Evolutionary conservation across 2,113 vertebrate species (phyloP).

Genomic region (Oriolus oriolus): DNA sequence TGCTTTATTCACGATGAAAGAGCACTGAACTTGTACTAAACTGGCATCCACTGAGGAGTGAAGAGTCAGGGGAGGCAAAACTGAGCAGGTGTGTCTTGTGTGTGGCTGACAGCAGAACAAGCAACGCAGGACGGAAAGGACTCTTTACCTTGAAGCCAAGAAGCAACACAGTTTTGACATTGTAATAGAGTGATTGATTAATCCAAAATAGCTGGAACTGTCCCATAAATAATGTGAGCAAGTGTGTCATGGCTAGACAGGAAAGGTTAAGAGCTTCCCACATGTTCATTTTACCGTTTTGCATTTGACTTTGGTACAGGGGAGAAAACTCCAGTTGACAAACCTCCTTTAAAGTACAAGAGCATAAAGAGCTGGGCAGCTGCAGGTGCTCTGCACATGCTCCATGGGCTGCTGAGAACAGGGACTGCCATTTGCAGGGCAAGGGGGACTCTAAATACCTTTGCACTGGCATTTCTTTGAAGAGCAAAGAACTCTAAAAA

Average conservation of each 20-base stretch:
- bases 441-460: not conserved
- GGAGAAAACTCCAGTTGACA: conserved; percentile 31
- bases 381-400: not conserved
- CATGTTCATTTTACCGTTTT: conserved; percentile 20
- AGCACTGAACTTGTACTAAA: not conserved
- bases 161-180: conserved; percentile 48
- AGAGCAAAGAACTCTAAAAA: not conserved
- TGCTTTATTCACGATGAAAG: not conserved
- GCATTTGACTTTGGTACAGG: conserved; percentile 40
- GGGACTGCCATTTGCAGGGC: not conserved
- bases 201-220: conserved; percentile 60
- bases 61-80: not conserved
- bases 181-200: conserved; percentile 66
- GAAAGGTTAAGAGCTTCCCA: conserved; percentile 66
- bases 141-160: conserved; percentile 13
- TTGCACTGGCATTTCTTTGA: not conserved
- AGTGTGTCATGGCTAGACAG: conserved; percentile 52
- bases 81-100: not conserved
- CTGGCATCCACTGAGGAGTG: not conserved
- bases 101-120: not conserved
- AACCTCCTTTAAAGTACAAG: not conserved
- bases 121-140: not conserved
- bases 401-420: not conserved
- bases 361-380: not conserved
- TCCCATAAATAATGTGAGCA: conserved; percentile 65